A percentile compares a stretch with the other conserved stretches of the same genome.
Evolutionary conservation across 2,113 vertebrate genomes (phyloP).

Genomic region (Daubentonia madagascariensis): DNA sequence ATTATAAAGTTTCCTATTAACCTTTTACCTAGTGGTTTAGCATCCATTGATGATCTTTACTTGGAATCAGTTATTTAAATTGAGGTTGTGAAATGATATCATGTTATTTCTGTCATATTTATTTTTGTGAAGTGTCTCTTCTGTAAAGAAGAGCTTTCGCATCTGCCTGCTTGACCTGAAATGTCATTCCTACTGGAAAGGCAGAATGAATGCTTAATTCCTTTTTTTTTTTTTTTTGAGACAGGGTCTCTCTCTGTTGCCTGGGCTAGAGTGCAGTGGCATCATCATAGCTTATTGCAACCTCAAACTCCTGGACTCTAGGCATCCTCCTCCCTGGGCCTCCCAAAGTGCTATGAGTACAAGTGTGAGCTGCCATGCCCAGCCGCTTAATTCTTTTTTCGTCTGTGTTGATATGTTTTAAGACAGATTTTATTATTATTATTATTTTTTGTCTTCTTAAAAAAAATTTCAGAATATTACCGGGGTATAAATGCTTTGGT

Average conservation of each 20-base stretch:
- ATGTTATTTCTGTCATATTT: neutral
- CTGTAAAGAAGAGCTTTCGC: neutral
- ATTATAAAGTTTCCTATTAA: neutral
- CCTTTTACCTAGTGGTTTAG: neutral
- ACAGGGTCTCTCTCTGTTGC: neutral
- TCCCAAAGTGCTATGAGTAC: no score
- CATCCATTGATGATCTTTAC: neutral
- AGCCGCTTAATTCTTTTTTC: neutral
- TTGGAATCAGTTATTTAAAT: slow-evolving; percentile 2
- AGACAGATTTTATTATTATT: no score
- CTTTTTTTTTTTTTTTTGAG: neutral
- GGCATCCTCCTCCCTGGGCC: neutral
- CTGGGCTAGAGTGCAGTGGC: no score
- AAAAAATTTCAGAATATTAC: no score
- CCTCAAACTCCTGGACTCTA: neutral
- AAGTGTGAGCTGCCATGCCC: no score
- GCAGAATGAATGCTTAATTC: neutral
- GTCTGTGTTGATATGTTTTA: no score
- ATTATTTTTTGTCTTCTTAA: no score
- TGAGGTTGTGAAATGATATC: neutral
- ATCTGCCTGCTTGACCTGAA: neutral
- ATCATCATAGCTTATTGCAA: no score
- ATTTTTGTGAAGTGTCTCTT: neutral
- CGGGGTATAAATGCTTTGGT: no score
- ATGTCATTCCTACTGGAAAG: neutral